These are phyloP conservation scores for Physella acuta DNA, from an alignment of 1,140 invertebrate genomes.

Conservation along the genomic window DNA sequence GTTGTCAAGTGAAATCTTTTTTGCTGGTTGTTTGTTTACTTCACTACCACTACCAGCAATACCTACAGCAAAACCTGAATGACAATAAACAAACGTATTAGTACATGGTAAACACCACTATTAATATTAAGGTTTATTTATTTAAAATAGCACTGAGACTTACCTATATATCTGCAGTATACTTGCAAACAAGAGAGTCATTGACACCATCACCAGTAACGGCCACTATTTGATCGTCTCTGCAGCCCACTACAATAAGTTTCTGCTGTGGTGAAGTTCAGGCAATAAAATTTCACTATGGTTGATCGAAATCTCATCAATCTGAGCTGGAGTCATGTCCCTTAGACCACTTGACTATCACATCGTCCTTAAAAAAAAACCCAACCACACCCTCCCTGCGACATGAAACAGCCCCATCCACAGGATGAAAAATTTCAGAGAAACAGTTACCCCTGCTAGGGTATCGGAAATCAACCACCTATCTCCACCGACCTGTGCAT, in stretches of 20 bases:
- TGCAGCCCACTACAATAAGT: constrained; percentile 97
- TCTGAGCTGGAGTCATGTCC: constrained; percentile 83
- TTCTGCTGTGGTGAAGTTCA: constrained; percentile 99
- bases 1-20: constrained; percentile 99
- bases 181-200: constrained; percentile 97
- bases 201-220: constrained; percentile 94
- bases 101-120: too few relatives aligned
- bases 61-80: constrained; percentile 52
- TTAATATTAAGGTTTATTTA: too few relatives aligned
- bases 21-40: constrained; percentile 98
- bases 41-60: constrained; percentile 86
- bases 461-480: too few relatives aligned
- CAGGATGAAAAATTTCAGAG: too few relatives aligned
- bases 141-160: too few relatives aligned
- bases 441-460: too few relatives aligned
- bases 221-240: constrained; percentile 96
- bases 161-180: constrained; percentile 89
- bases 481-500: too few relatives aligned
- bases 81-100: too few relatives aligned
- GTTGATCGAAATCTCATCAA: constrained; percentile 91
- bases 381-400: too few relatives aligned
- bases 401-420: too few relatives aligned
- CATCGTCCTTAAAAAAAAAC: too few relatives aligned
- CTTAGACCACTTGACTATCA: constrained; percentile 89
- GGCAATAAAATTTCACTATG: constrained; percentile 99